Conservation (phyloP, 2,888 invertebrate genomes). For the Aleiodes alternator region DNA sequence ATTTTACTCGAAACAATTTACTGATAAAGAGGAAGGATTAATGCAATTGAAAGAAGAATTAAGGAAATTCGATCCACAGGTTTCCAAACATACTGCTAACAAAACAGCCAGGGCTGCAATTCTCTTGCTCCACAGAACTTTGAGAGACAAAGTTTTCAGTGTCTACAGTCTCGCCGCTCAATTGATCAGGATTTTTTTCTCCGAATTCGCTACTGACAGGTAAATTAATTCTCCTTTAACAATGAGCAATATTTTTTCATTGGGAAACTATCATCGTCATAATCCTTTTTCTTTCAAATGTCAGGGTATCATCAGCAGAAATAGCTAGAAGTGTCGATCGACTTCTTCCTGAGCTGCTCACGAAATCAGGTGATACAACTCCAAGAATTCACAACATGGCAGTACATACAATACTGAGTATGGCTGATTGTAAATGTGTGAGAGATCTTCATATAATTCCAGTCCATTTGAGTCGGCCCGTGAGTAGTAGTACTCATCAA, state of each 20-base stretch:
- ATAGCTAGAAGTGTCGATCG: slow-evolving; percentile 89
- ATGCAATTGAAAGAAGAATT: slow-evolving; percentile 81
- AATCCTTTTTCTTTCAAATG: slow-evolving; percentile 19
- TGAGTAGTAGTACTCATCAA: slow-evolving; percentile 90
- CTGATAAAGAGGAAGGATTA: slow-evolving; percentile 93
- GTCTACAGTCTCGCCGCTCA: slow-evolving; percentile 91
- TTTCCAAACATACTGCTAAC: slow-evolving; percentile 79
- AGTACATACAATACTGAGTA: slow-evolving; percentile 89
- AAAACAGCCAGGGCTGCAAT: slow-evolving; percentile 90
- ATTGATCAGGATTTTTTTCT: slow-evolving; percentile 86
- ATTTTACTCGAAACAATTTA: slow-evolving; percentile 92
- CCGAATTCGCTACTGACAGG: slow-evolving; percentile 90
- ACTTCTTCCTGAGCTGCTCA: slow-evolving; percentile 87
- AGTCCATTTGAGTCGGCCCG: slow-evolving; percentile 87
- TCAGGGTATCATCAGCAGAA: slow-evolving; percentile 87
- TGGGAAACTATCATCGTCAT: background rate
- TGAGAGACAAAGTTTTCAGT: slow-evolving; percentile 92
- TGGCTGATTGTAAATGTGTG: slow-evolving; percentile 89
- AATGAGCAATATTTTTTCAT: background rate
- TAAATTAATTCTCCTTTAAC: slow-evolving; percentile 66
- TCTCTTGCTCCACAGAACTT: slow-evolving; percentile 85
- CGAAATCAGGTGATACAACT: slow-evolving; percentile 92
- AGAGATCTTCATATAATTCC: slow-evolving; percentile 89
- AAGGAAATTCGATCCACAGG: slow-evolving; percentile 74
- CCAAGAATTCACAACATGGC: slow-evolving; percentile 91